phyloP scores from a whole-genome alignment of 2,113 vertebrate species.

The Glareola pratincola region DNA sequence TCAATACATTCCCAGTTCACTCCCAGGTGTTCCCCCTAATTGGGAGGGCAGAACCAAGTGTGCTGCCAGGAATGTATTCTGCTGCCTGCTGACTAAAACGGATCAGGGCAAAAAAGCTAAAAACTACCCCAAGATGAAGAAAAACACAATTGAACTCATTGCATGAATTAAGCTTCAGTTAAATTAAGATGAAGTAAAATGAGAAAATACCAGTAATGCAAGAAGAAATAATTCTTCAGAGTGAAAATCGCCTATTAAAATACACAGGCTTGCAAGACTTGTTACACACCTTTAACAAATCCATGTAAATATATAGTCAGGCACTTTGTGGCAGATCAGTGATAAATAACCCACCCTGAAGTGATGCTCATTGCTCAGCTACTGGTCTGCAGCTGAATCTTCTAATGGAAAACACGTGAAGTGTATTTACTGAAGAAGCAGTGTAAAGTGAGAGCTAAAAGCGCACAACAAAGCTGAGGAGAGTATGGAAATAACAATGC shows the following conservation, averaged over 20 bases:
- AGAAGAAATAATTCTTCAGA: background rate
- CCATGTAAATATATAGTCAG: background rate
- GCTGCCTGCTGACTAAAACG: background rate
- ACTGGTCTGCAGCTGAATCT: background rate
- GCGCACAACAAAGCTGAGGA: background rate
- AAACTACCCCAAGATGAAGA: background rate
- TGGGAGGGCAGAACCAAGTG: background rate
- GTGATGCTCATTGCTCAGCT: background rate
- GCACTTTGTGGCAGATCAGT: background rate
- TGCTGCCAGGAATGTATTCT: background rate
- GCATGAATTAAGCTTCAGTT: background rate
- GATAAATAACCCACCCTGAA: background rate
- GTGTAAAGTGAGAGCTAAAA: background rate
- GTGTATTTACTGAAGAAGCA: background rate
- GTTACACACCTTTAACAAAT: background rate
- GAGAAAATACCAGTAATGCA: background rate
- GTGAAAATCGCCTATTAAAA: background rate
- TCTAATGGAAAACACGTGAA: background rate
- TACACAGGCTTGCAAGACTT: background rate
- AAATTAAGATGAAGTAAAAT: background rate
- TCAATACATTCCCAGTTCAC: background rate
- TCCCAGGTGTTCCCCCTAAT: slow-evolving; percentile 34
- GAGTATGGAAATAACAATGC: background rate
- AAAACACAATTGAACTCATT: background rate
- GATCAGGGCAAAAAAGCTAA: background rate